Base-by-base conservation (phyloP, 2,797 vertebrate species). In the Toxotes lorentzi region DNA sequence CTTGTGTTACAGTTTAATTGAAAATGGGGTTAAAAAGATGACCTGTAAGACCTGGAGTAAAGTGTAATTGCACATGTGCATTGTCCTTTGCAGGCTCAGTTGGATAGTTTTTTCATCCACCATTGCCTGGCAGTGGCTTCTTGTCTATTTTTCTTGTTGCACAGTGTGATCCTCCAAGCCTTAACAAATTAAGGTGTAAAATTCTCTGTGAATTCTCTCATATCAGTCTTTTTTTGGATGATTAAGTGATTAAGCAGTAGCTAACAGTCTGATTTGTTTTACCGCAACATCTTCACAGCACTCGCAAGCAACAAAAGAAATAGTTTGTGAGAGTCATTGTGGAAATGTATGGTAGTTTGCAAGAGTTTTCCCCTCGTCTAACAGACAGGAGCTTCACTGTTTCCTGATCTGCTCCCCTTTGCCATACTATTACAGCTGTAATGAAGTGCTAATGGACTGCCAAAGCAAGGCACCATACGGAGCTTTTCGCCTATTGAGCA, bases 11-110 rank as follows among this genome's bases (percentile, higher is more conserved):
- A 69, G 51, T 51, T 65, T 14, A 24, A 65, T 21, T 71, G 24
- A 53, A 51, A 65, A 71, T 27, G 21, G 59, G 41, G 45, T 16
- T 24, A 51, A 41, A 65, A 58, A 53, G 57, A 62, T 38, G 53
- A 61, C 35, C 51, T n/a, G 7, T 73, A 53, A 73, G 48, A 47
- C 41, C 45, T 76, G 63, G 54, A 59, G 2, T 9, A 21, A 53
- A 48, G 16, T 4, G 21, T 40, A 50, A 23, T 8, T 32, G 27
- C 34, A 59, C 34, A 27, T 47, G 43, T 45, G 17, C 6, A 19
- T 47, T 47, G 45, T 23, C 35, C 35, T 21, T 61, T 54, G n/a
- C 63, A 66, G 56, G 0, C 51, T 27, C 57, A 41, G 63, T 68
- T 17, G 48, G 24, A 59, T 45, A 35, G 13, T 60, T 60, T 16